phyloP scores from a whole-genome alignment of 1,140 invertebrate genomes.

The Mycetomoellerius zeteki region DNA sequence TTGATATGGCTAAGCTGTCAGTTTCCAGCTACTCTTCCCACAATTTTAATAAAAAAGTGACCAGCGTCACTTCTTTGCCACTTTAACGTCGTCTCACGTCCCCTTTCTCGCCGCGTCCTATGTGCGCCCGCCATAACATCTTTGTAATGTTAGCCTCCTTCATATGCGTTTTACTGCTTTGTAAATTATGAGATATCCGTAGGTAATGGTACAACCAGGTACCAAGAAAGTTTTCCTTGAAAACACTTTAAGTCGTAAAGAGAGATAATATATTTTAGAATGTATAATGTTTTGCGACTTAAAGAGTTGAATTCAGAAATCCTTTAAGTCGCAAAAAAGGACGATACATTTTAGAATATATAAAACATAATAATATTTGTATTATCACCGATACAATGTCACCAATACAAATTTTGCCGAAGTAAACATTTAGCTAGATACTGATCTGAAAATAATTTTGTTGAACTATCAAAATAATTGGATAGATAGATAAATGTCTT shows the following conservation, averaged over 20 bases:
- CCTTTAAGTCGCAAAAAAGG: neutral
- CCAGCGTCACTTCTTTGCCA: conserved; percentile 36
- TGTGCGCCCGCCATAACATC: neutral
- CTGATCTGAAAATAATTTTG: too few relatives aligned
- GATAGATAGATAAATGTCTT: too few relatives aligned
- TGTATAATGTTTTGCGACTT: neutral
- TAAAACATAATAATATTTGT: neutral
- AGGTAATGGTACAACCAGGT: neutral
- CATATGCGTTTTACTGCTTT: conserved; percentile 28
- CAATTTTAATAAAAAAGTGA: conserved; percentile 58
- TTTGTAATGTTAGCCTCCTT: conserved; percentile 26
- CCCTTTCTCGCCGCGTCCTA: conserved; percentile 45
- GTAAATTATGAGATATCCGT: conserved; percentile 19
- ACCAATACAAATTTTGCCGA: neutral
- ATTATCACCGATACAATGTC: neutral
- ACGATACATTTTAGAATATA: neutral
- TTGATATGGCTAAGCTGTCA: conserved; percentile 60
- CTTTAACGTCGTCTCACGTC: conserved; percentile 38
- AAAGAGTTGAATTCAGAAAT: conserved; percentile 3
- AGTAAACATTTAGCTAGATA: too few relatives aligned
- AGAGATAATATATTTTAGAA: conserved; percentile 10
- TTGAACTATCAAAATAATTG: too few relatives aligned
- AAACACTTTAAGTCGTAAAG: neutral
- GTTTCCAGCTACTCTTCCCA: conserved; percentile 60
- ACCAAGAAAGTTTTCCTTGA: conserved; percentile 17